phyloP scores from a whole-genome alignment of 2,797 vertebrate genomes.

The Tapirus indicus region DNA sequence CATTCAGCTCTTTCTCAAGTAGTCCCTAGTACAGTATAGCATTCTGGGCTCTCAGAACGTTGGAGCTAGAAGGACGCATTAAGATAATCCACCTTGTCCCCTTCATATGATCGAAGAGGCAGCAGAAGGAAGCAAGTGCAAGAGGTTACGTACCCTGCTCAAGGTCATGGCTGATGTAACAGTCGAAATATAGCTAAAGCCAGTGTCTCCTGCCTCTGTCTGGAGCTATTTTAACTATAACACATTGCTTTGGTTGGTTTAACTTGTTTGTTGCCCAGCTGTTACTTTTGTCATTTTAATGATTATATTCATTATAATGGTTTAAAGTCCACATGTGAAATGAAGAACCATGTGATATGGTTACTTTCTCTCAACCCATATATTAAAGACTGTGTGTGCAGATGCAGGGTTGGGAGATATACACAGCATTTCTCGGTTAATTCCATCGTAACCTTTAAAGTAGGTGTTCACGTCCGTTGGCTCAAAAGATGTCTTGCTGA shows the following conservation, averaged over 20 bases:
- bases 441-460: conserved; percentile 8
- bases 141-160: not conserved
- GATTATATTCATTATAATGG: not conserved
- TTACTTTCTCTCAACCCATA: not conserved
- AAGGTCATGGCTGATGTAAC: not conserved
- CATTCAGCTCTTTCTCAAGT: not conserved
- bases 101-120: not conserved
- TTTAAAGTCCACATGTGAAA: conserved; percentile 35
- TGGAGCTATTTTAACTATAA: not conserved
- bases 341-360: not conserved
- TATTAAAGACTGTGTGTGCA: not conserved
- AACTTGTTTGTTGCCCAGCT: conserved; percentile 28
- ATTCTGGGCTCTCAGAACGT: not conserved
- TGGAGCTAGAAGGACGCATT: not conserved
- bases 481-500: not conserved
- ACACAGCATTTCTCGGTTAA: not conserved
- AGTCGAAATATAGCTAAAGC: not conserved
- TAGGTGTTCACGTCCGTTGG: not conserved
- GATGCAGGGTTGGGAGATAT: not conserved
- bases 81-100: too few relatives aligned
- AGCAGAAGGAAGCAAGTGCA: not conserved
- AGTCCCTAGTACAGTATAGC: too few relatives aligned
- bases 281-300: conserved; percentile 46
- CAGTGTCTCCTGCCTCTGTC: not conserved
- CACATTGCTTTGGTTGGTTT: not conserved